Base-by-base conservation (phyloP, 2,888 invertebrate species). In the Oithona nana region DNA sequence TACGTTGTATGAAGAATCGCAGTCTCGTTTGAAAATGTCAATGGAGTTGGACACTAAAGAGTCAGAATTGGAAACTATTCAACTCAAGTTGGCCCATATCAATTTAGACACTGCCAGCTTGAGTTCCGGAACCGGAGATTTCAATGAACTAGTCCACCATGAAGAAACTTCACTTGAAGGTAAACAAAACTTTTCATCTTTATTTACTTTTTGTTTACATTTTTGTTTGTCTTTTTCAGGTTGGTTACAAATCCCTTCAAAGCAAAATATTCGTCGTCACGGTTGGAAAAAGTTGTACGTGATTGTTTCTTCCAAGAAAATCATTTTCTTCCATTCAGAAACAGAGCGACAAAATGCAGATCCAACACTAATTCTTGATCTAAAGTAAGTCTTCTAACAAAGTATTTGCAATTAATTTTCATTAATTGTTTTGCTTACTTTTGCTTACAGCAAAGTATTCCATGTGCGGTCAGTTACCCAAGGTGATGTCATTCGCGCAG, bases 21-120 rank as follows among this genome's bases (percentile, higher is more conserved):
- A 71, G 64, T 64, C 66, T 3, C 65, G 51, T 31, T 50, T 66
- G 22, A 66, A 65, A 68, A n/a, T 67, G 11, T 65, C 65, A 73
- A 94, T 94, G 93, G 95, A 97, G 76, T 80, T 93, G 65, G 94
- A 94, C 75, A 88, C 89, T 70, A 95, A 94, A 74, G 94, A 95
- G 72, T 88, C 86, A 0, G 94, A 95, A 76, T 89, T 95, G 66
- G 94, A 95, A 75, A 87, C 86, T 71, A 67, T 73, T 29, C 71
- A 73, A 64, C 84, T 87, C 73, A 89, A 89, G 73, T 75, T 93
- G 61, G 82, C 84, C 3, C 79, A 83, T 2, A 73, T 84, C 48
- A 84, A 84, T 66, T 83, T 83, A 68, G 93, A 94, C 75, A 89
- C 90, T 0, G 88, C 88, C 0, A 92, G 90, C 2, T 80, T 93